Base-by-base conservation (phyloP, 2,113 vertebrate species). In the Hypocryptadius cinnamomeus region DNA sequence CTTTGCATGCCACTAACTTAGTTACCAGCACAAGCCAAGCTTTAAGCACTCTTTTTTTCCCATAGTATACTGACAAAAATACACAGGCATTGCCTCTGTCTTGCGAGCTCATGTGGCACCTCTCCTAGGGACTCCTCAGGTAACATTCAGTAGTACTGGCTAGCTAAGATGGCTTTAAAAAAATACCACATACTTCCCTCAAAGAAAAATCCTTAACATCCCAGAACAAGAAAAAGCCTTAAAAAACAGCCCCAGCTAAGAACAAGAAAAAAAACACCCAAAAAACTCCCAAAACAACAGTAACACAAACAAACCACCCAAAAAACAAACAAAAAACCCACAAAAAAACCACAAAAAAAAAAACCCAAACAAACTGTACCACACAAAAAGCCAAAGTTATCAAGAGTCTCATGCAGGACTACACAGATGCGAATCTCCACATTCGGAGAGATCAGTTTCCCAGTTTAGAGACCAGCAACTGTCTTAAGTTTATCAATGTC, bases 171-270 rank as follows among this genome's bases (percentile, higher is more conserved):
- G 1, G 19, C 35, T 85, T 33, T 56, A 33, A 86, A 31, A 68
- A 60, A 44, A 17, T 8, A n/a, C 5, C 4, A 10, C 5, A 1
- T 4, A 3, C 2, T 2, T 12, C 10, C 12, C 17, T 54, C 11
- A 33, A 22, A 47, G 5, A 61, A 79, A 79, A 59, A 35, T 8
- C 15, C 4, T 6, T 44, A 54, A n/a, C 7, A 39, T 11, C 2
- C 6, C 14, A 25, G 51, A 89, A 20, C 7, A 74, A 44, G 2
- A 48, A 77, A 66, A 69, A 78, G 0, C 18, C 31, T 37, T 30
- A 3, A 11, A 39, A 48, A 20, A 5, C 0, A 5, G 13, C 11
- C 5, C 31, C 15, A 54, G 8, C 3, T n/a, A 53, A 35, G 7
- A 54, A 33, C 4, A 51, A 24, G 21, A 27, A 19, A 13, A 28